Evolutionary conservation across 2,888 invertebrate species (phyloP).

Genomic region (Euzophera pinguis): DNA sequence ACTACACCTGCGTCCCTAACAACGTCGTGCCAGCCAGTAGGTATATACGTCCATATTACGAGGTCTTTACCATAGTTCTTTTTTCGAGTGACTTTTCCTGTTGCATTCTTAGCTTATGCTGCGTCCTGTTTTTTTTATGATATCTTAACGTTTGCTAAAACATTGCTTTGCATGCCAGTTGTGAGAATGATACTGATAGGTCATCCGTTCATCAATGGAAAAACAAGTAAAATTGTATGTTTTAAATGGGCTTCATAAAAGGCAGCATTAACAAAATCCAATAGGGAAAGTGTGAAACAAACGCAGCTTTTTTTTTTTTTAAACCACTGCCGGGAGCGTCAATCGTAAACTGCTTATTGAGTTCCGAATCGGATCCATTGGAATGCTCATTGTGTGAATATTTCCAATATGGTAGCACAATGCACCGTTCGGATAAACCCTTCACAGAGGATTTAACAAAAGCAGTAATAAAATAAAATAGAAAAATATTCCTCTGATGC

Average conservation of each 20-base stretch:
- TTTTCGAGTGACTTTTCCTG: too few relatives aligned
- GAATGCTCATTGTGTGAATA: conserved; percentile 8
- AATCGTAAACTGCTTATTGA: conserved; percentile 7
- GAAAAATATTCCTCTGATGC: neutral
- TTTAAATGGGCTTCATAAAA: too few relatives aligned
- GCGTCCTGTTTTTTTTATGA: too few relatives aligned
- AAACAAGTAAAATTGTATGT: too few relatives aligned
- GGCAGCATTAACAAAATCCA: neutral
- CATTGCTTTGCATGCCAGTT: too few relatives aligned
- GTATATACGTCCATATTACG: conserved; percentile 93
- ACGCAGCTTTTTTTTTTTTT: conserved; percentile 6
- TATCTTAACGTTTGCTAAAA: too few relatives aligned
- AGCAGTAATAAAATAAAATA: neutral
- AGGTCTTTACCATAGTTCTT: too few relatives aligned
- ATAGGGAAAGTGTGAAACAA: neutral
- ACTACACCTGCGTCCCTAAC: conserved; percentile 93
- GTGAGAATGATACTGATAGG: too few relatives aligned
- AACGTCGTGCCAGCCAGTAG: conserved; percentile 93
- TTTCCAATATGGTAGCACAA: conserved; percentile 3
- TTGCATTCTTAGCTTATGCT: too few relatives aligned
- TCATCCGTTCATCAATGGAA: too few relatives aligned
- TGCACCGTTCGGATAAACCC: neutral
- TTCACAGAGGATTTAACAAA: conserved; percentile 1
- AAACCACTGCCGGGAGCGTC: neutral
- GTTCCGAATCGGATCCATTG: neutral